Evolutionary conservation across 2,797 vertebrate species (phyloP), one percentile per base, ranked within the genome.

Genomic region (Sebastes ruberrimus): DNA sequence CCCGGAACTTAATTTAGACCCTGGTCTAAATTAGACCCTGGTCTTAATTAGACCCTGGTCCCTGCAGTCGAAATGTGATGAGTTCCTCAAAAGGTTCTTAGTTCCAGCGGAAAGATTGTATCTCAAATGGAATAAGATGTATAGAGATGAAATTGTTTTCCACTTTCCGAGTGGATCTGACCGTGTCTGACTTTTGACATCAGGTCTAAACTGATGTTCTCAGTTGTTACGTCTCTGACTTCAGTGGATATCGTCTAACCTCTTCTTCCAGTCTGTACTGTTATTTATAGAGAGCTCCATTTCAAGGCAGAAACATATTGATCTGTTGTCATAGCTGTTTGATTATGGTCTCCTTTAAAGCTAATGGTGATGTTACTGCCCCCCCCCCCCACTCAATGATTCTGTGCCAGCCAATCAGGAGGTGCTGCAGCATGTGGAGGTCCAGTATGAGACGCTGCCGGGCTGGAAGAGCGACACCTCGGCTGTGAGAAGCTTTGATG

Each of bases 381-480:
- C 7, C 0, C 6, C 20, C 7, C 10, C 6, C 10, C 25, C 9
- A n/a, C n/a, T n/a, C 35, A 32, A 53, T 78, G 80, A 67, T 86
- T 78, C 14, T 92, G 74, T 84, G 57, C 14, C 89, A 99, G 98
- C 98, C 89, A 99, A 98, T 95, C 98, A 99, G 38, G 98, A 99
- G 94, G 96, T 98, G 92, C 93, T 99, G 93, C 97, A 98, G 83
- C 97, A 96, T 80, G 97, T 99, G 71, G 97, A 98, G 85, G 98
- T 99, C 85, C 95, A 98, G 81, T 99, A 99, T 70, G 96, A 97
- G 92, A 98, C 96, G 33, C 95, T 99, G 81, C 97, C 97, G 32
- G 98, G 98, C 74, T 99, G 98, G 98, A 97, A 96, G 69, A 98
- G 94, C 1, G 97, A 98, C 90, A 99, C 97, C 56, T 98, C 98